Base-by-base conservation (phyloP, 2,113 vertebrate genomes). In the Oreochromis tanganicae region DNA sequence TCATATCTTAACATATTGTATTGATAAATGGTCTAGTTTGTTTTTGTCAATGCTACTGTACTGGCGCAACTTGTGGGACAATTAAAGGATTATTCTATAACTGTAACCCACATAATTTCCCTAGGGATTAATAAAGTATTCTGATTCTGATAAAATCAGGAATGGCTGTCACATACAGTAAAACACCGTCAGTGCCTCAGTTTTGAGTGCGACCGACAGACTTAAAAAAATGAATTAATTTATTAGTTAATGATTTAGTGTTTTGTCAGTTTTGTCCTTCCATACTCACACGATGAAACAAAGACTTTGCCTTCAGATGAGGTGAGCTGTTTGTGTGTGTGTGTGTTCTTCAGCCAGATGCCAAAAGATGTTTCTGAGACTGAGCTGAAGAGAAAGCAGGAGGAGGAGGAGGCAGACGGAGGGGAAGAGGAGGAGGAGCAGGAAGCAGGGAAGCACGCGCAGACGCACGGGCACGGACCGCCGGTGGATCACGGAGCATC, bases 401-500 rank as follows among this genome's bases (percentile, higher is more conserved):
- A 56, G 78, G 52, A 34, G 50, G 48, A 24, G 27, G 36, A 38
- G 80, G 5, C 55, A 68, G 81, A 57, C 82, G 50, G 84, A 75
- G 79, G 13, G 87, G 54, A 21, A 32, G 78, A 75, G 81, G 83
- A 88, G 82, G 87, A 82, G 50, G 68, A 48, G 68, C 81, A 81
- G 75, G 83, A 88, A 63, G 87, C 54, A 56, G 84, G 85, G 68
- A 87, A 85, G 75, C 24, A 81, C 50, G 61, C 43, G 68, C 78
- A 79, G 75, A 81, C 78, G 43, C 16, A 27, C 85, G 63, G 55
- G 87, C 84, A 21, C 54, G 21, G 75, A 85, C 87, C 7, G 75
- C 63, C 85, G 87, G 90, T 41, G 87, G 87, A 88, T 85, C 89
- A 85, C 91, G 75, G 92, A 93, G 82, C 84, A 59, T 29, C 41